Percentiles rank a stretch among this genome's conserved stretches.
Evolutionary conservation across 2,888 invertebrate species (phyloP).

Genomic region (Chrysolina americana): DNA sequence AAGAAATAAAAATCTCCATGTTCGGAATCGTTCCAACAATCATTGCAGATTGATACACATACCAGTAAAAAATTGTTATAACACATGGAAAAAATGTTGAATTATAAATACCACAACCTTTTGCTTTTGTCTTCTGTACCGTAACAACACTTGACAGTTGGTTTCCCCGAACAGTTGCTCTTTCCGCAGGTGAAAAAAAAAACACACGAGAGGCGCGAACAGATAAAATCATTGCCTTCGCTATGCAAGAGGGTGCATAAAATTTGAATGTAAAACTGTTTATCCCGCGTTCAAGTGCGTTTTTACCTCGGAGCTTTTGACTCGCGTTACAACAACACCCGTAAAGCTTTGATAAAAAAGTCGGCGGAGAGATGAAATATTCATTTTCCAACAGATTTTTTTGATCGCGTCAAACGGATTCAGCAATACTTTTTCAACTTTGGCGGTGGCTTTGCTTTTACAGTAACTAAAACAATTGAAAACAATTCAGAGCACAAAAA

Average conservation of each 20-base stretch:
- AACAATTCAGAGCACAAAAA: too few relatives aligned
- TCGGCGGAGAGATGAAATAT: background rate
- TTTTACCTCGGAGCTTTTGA: constrained; percentile 13
- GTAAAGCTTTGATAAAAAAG: constrained; percentile 6
- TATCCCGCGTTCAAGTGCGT: constrained; percentile 18
- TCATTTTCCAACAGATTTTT: constrained; percentile 14
- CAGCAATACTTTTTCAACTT: too few relatives aligned
- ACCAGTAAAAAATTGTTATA: too few relatives aligned
- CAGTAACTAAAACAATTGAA: too few relatives aligned
- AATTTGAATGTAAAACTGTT: constrained; percentile 44
- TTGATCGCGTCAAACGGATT: background rate
- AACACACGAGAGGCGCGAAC: constrained; percentile 31
- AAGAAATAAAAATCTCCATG: too few relatives aligned
- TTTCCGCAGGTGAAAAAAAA: constrained; percentile 21
- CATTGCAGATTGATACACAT: too few relatives aligned
- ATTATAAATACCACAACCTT: too few relatives aligned
- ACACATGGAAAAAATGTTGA: too few relatives aligned
- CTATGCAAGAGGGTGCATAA: constrained; percentile 44
- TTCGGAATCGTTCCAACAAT: too few relatives aligned
- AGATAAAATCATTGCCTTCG: constrained; percentile 42
- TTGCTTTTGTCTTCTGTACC: background rate
- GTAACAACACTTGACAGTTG: background rate
- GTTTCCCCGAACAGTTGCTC: background rate
- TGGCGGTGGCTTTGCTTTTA: too few relatives aligned
- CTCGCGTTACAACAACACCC: constrained; percentile 15